A percentile compares a stretch with the other conserved stretches of the same genome.
phyloP scores from a whole-genome alignment of 2,888 invertebrate species.

The Tyria jacobaeae region DNA sequence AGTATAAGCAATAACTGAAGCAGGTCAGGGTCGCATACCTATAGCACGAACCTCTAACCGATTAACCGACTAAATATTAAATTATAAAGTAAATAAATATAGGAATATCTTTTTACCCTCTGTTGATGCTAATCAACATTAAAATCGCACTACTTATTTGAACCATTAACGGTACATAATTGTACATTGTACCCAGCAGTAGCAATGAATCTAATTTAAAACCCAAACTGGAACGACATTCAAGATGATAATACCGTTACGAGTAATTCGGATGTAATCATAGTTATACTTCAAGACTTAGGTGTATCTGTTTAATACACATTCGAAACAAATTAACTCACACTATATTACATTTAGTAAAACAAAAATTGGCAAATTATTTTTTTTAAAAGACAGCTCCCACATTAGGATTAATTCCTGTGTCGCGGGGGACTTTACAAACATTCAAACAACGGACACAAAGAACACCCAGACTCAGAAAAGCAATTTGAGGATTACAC shows the following conservation, averaged over 20 bases:
- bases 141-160: slow-evolving; percentile 26
- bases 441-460: too few relatives aligned
- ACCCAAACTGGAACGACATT: slow-evolving; percentile 22
- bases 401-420: too few relatives aligned
- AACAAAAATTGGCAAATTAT: too few relatives aligned
- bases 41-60: too few relatives aligned
- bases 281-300: not conserved
- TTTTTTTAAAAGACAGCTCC: too few relatives aligned
- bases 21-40: too few relatives aligned
- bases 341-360: not conserved
- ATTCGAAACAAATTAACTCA: too few relatives aligned
- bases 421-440: too few relatives aligned
- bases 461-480: too few relatives aligned
- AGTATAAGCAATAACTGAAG: too few relatives aligned
- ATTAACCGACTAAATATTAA: not conserved
- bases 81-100: not conserved
- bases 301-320: not conserved
- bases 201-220: slow-evolving; percentile 32
- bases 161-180: slow-evolving; percentile 38
- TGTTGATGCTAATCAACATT: not conserved
- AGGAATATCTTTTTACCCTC: not conserved
- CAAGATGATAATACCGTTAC: slow-evolving; percentile 37
- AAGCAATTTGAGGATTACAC: too few relatives aligned
- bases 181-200: slow-evolving; percentile 21
- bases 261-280: slow-evolving; percentile 25